Conservation (phyloP, 2,888 invertebrate genomes). For the Hemicrepidius hirtus region DNA sequence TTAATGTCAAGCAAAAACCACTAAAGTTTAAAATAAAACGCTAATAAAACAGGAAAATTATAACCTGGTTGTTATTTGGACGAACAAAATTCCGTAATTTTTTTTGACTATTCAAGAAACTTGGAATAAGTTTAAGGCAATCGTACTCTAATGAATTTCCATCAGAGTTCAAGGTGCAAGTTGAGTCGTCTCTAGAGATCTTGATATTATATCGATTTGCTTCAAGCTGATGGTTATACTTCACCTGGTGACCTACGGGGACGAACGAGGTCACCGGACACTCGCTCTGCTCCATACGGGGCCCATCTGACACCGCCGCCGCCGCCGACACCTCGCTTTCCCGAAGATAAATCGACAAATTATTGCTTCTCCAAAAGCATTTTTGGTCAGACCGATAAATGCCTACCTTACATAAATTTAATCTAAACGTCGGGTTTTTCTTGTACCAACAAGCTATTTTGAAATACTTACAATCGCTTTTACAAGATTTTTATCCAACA, state of each 20-base stretch:
- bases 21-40: not conserved
- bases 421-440: not conserved
- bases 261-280: slow-evolving; percentile 42
- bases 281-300: slow-evolving; percentile 7
- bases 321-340: slow-evolving; percentile 23
- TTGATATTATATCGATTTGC: slow-evolving; percentile 39
- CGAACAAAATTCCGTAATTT: not conserved
- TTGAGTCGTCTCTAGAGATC: slow-evolving; percentile 32
- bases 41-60: slow-evolving; percentile 12
- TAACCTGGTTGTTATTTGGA: not conserved
- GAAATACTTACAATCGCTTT: not conserved
- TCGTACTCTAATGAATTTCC: slow-evolving; percentile 24
- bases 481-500: slow-evolving; percentile 6
- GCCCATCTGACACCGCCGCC: slow-evolving; percentile 28
- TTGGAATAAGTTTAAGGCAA: not conserved
- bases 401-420: not conserved
- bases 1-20: slow-evolving; percentile 2
- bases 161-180: slow-evolving; percentile 40
- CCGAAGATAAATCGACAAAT: slow-evolving; percentile 37
- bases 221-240: slow-evolving; percentile 30
- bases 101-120: not conserved
- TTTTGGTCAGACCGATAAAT: slow-evolving; percentile 3
- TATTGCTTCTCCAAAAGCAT: slow-evolving; percentile 19
- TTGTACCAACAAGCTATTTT: not conserved
- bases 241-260: slow-evolving; percentile 42